These are phyloP conservation scores for Micromesistius poutassou DNA, from an alignment of 2,797 vertebrate genomes.

Conservation along the genomic window DNA sequence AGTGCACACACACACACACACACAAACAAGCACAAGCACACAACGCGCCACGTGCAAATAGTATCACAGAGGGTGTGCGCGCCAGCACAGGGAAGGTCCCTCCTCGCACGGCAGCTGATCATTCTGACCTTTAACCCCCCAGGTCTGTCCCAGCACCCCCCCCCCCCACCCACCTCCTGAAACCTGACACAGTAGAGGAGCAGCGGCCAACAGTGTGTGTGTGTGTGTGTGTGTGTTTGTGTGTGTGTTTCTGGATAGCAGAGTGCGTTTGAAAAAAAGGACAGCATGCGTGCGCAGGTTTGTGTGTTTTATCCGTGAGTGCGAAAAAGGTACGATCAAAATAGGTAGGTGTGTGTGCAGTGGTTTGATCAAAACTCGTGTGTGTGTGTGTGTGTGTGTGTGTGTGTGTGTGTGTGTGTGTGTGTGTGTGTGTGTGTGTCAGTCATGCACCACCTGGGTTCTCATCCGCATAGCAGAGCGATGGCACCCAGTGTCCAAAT, in stretches of 20 bases:
- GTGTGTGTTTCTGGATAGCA: conserved; percentile 22
- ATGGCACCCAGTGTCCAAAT: conserved; percentile 9
- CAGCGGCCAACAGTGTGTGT: conserved; percentile 21
- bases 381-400: conserved; percentile 30
- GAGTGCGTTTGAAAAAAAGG: conserved; percentile 39
- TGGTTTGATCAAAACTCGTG: conserved; percentile 46
- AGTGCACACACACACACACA: background rate
- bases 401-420: too few species aligned
- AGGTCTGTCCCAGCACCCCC: conserved; percentile 11
- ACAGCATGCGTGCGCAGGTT: background rate
- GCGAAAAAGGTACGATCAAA: background rate
- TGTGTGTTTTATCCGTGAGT: background rate
- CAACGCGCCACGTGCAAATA: conserved; percentile 3
- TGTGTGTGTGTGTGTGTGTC: conserved; percentile 13
- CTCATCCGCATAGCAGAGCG: conserved; percentile 45
- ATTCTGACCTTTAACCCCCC: conserved; percentile 68
- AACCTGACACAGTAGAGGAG: conserved; percentile 25
- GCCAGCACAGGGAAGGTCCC: conserved; percentile 47
- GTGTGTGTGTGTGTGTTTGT: conserved; percentile 32
- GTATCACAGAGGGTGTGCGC: background rate
- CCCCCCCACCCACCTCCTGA: background rate
- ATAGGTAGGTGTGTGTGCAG: conserved; percentile 28
- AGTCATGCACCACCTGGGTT: conserved; percentile 29
- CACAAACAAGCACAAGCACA: conserved; percentile 14
- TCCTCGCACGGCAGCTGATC: conserved; percentile 68